Conservation (phyloP, 2,113 vertebrate genomes). For the Ctenomys sociabilis region DNA sequence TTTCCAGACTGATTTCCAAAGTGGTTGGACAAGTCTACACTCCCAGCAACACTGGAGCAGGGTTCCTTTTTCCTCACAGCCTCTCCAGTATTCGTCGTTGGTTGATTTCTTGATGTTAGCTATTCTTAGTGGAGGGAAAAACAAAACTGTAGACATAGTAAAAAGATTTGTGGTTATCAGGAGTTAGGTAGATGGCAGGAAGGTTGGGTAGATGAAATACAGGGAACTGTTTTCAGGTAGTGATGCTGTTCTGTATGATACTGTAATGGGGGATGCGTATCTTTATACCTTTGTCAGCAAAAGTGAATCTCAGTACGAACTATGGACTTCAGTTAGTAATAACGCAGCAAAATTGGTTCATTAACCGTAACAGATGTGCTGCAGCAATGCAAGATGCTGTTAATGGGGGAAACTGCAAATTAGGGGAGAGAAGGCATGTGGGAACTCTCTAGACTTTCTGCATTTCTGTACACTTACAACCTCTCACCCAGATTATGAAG, state of each 20-base stretch:
- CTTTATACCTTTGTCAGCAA: neutral
- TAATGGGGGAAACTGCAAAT: neutral
- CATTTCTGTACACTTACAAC: neutral
- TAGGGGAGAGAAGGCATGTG: neutral
- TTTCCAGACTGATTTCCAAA: no score
- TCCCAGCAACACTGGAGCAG: no score
- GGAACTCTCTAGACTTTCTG: neutral
- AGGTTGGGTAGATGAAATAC: no score
- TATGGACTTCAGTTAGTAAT: neutral
- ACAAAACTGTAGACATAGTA: neutral
- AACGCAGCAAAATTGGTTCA: neutral
- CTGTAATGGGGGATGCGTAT: neutral
- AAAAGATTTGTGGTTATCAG: neutral
- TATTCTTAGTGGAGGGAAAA: neutral
- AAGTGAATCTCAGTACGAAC: neutral
- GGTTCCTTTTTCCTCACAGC: no score
- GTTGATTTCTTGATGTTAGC: no score
- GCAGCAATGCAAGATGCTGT: neutral
- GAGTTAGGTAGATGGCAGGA: neutral
- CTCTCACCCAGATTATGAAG: neutral
- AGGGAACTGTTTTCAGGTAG: neutral
- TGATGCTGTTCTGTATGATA: neutral
- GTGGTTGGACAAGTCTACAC: no score
- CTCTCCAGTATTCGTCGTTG: no score
- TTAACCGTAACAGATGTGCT: neutral